Conservation (phyloP, 2,797 vertebrate genomes). For the Phylloscopus collybita region DNA sequence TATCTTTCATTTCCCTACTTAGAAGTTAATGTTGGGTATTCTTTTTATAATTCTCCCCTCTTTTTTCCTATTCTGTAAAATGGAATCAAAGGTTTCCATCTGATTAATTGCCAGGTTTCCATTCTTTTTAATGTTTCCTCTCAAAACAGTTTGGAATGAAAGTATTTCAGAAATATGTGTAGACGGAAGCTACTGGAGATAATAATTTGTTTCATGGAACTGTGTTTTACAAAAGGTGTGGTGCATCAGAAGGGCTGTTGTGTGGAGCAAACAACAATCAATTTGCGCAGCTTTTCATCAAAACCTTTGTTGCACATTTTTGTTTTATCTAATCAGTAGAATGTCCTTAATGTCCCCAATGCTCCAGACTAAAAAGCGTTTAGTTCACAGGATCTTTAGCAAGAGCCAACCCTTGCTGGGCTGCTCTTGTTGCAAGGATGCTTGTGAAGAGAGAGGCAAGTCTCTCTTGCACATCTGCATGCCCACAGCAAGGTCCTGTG, state of each 20-base stretch:
- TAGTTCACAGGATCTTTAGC: not conserved
- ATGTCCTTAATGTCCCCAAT: not conserved
- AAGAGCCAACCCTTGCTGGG: not conserved
- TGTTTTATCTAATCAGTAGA: not conserved
- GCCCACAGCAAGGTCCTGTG: not conserved
- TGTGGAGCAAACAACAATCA: not conserved
- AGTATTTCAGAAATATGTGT: slow-evolving; percentile 34
- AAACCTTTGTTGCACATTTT: not conserved
- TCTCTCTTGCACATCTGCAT: not conserved
- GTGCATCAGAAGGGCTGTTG: not conserved
- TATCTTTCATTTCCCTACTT: slow-evolving; percentile 12
- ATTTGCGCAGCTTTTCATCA: not conserved
- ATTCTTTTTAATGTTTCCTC: slow-evolving; percentile 52
- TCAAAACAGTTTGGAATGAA: slow-evolving; percentile 3
- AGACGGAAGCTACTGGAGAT: slow-evolving; percentile 32
- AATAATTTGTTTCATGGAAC: not conserved
- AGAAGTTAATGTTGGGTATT: not conserved
- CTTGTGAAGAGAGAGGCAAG: not conserved
- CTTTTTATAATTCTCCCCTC: slow-evolving; percentile 4
- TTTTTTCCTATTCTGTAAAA: not conserved
- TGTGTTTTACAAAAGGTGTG: slow-evolving; percentile 20
- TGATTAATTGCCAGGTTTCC: slow-evolving; percentile 59
- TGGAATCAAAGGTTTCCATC: slow-evolving; percentile 65
- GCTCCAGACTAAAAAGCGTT: not conserved
- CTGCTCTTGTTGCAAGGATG: not conserved